Evolutionary conservation across 2,797 vertebrate genomes (phyloP).

Genomic region (Dromococcyx pavoninus): DNA sequence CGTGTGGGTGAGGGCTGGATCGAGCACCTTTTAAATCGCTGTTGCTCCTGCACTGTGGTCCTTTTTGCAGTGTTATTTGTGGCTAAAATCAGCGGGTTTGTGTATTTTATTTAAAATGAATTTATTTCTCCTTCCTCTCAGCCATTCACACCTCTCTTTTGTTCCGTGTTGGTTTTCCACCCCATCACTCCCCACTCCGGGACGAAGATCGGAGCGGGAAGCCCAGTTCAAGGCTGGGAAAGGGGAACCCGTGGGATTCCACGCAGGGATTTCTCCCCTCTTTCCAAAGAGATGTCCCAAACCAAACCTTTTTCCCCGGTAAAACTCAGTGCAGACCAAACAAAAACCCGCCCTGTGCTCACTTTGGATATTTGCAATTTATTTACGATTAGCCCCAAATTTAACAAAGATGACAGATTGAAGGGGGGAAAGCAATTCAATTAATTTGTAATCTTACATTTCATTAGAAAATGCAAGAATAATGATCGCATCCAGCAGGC

Average conservation of each 20-base stretch:
- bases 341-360: neutral
- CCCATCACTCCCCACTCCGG: too few species aligned
- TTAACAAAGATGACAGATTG: slow-evolving; percentile 28
- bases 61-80: neutral
- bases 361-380: neutral
- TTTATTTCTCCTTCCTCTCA: neutral
- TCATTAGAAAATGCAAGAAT: slow-evolving; percentile 63
- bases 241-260: neutral
- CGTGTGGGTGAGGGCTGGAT: neutral
- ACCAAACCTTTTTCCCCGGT: neutral
- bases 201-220: too few species aligned
- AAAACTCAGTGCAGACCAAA: neutral
- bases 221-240: too few species aligned
- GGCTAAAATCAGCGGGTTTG: neutral
- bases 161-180: neutral
- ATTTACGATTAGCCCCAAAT: slow-evolving; percentile 26
- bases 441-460: slow-evolving; percentile 59
- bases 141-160: neutral
- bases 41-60: fast-evolving
- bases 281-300: neutral
- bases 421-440: neutral
- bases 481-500: neutral
- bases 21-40: neutral
- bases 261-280: neutral
- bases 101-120: neutral